phyloP scores from a whole-genome alignment of 2,888 invertebrate species.

The Leucophenga montana region DNA sequence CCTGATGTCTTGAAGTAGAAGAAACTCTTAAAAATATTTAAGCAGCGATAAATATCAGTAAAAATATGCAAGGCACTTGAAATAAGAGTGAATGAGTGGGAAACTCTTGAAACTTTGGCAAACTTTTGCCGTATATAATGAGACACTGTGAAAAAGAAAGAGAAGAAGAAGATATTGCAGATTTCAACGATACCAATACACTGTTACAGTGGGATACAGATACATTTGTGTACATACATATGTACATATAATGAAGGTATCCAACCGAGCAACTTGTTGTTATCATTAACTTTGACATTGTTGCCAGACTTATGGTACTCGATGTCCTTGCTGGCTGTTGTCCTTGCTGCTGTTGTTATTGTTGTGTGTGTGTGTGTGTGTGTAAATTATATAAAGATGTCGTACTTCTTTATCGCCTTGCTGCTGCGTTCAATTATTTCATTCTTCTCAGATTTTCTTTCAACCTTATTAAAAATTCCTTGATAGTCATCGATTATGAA shows the following conservation, averaged over 20 bases:
- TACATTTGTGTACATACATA: not conserved
- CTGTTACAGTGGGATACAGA: not conserved
- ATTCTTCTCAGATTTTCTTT: not conserved
- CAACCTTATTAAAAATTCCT: not conserved
- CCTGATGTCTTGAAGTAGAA: conserved; percentile 24
- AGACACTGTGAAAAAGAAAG: too few species aligned
- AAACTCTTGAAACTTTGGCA: conserved; percentile 57
- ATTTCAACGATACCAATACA: conserved; percentile 28
- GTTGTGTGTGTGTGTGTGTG: conserved; percentile 25
- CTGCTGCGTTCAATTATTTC: conserved; percentile 1
- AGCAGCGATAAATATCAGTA: conserved; percentile 60
- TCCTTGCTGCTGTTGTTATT: conserved; percentile 18
- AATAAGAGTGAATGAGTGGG: not conserved
- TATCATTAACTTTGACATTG: conserved; percentile 13
- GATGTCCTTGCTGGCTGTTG: conserved; percentile 2
- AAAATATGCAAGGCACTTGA: conserved; percentile 41
- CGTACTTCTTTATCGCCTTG: conserved; percentile 13
- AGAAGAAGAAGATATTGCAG: conserved; percentile 50
- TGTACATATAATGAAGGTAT: not conserved
- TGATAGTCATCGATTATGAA: not conserved
- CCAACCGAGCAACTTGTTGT: conserved; percentile 16
- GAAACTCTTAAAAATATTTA: conserved; percentile 64
- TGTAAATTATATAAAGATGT: conserved; percentile 48
- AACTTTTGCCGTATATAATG: not conserved
- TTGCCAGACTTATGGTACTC: conserved; percentile 1